Conservation (phyloP, 1,140 invertebrate species). For the Lasioglossum baleicum region DNA sequence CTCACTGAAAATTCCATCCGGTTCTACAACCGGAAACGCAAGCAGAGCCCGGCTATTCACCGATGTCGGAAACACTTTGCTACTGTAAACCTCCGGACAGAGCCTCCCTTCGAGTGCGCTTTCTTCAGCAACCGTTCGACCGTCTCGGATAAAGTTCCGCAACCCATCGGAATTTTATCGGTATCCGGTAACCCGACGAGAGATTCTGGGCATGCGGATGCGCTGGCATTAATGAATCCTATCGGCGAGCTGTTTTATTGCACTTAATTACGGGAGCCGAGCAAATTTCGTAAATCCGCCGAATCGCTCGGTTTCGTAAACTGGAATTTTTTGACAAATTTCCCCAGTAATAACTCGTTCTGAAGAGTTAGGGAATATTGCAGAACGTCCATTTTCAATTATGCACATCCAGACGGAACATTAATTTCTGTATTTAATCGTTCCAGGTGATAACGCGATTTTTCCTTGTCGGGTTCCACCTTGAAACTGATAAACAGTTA, state of each 20-base stretch:
- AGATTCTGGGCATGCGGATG: not conserved
- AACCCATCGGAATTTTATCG: not conserved
- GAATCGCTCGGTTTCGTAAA: not conserved
- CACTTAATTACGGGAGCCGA: not conserved
- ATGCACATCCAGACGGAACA: no score
- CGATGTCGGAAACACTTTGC: not conserved
- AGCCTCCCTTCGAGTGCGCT: not conserved
- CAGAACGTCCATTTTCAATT: no score
- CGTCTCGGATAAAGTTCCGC: not conserved
- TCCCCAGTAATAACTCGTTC: no score
- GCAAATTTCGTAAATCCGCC: not conserved
- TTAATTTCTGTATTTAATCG: no score
- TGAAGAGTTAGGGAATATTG: no score
- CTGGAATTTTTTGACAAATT: not conserved
- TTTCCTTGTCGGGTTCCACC: no score
- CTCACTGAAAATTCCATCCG: slow-evolving; percentile 13
- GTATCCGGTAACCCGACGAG: not conserved
- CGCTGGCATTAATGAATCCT: not conserved
- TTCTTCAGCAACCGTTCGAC: not conserved
- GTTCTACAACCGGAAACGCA: not conserved
- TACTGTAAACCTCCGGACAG: not conserved
- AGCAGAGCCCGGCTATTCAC: not conserved
- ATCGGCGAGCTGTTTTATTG: not conserved
- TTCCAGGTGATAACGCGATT: no score
- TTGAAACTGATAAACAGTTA: no score